Base-by-base conservation (phyloP, 2,888 invertebrate genomes). In the Rutpela maculata region DNA sequence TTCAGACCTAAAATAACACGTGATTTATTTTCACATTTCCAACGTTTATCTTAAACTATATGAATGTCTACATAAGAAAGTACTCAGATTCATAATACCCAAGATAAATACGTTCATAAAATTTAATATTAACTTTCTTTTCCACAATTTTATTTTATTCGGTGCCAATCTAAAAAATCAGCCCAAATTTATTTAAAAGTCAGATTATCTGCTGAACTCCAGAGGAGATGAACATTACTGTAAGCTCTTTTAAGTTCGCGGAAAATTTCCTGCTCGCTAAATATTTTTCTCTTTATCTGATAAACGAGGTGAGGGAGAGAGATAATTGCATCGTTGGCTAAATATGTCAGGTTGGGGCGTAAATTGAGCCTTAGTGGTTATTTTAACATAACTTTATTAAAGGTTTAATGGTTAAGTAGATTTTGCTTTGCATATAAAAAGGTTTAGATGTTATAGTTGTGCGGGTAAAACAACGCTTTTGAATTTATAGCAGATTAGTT, bases 391-490 rank as follows among this genome's bases (percentile, higher is more conserved):
- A 83, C 84, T 84, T 84, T 84, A 85, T 84, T 82, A 85, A 84
- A 82, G 82, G 82, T 82, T 80, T 83, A 84, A 84, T 83, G 83
- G 81, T 77, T 82, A 83, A 85, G 81, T 81, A 82, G 84, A 81
- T 84, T 82, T 84, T 79, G 82, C 78, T 85, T 83, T 84, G 85
- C 83, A 84, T 84, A 83, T 83, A 83, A 84, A 84, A 83, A 81
- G 82, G 78, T 69, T 81, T 66, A 80, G 79, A 80, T 79, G 76
- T 77, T 78, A 78, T 78, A 79, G 80, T 79, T 79, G 26, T 59
- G 59, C 26, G 75, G 63, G 22, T 69, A 74, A 77, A 76, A 68
- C 59, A 74, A 59, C 67, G 50, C 60, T 71, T 76, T 73, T 76
- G 75, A 72, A 77, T 77, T 80, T 80, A 79, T 77, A 73, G 18